phyloP scores from a whole-genome alignment of 2,797 vertebrate species.

The Semotilus atromaculatus region DNA sequence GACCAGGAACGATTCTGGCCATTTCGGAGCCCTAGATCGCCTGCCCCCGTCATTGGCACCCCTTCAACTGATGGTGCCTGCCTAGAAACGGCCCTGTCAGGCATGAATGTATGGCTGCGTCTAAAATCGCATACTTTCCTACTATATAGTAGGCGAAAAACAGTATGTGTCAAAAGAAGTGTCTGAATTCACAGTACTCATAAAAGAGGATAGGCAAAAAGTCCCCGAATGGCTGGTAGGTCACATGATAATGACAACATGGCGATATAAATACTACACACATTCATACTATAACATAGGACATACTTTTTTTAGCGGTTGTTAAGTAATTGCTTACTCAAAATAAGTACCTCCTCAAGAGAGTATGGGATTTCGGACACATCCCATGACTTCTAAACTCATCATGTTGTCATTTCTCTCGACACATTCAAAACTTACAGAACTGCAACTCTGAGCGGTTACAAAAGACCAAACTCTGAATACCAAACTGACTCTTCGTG shows the following conservation, averaged over 20 bases:
- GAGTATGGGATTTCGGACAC: neutral
- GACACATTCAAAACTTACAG: slow-evolving; percentile 2
- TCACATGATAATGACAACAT: too few species aligned
- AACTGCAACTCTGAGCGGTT: slow-evolving; percentile 24
- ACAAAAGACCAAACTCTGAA: slow-evolving; percentile 36
- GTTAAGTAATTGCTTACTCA: too few species aligned
- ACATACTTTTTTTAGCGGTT: too few species aligned
- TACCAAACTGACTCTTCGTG: slow-evolving; percentile 34
- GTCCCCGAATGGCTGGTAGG: too few species aligned
- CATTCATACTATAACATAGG: too few species aligned
- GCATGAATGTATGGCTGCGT: neutral
- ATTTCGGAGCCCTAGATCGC: neutral
- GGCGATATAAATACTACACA: too few species aligned
- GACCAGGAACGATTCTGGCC: neutral
- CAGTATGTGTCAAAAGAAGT: too few species aligned
- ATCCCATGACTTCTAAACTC: neutral
- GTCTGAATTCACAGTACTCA: too few species aligned
- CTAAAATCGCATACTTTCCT: neutral
- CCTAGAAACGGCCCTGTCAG: neutral
- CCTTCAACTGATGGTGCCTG: neutral
- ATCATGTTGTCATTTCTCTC: slow-evolving; percentile 23
- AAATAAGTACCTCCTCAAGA: too few species aligned
- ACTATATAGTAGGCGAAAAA: too few species aligned
- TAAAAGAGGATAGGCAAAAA: too few species aligned
- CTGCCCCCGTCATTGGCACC: too few species aligned